These are phyloP conservation scores for Lagorchestes hirsutus DNA, from an alignment of 2,797 vertebrate species.

Conservation along the genomic window DNA sequence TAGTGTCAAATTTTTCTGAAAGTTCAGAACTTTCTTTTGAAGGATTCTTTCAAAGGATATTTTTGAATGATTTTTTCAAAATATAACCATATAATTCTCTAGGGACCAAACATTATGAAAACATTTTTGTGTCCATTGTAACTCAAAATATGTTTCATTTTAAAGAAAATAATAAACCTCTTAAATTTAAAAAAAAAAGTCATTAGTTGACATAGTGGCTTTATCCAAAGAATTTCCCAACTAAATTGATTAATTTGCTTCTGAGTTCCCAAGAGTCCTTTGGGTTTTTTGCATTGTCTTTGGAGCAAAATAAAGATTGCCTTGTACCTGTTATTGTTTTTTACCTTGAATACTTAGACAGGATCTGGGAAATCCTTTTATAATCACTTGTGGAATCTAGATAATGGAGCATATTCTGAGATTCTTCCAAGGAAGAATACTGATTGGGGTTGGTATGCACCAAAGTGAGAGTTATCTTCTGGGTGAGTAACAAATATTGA, in stretches of 20 bases:
- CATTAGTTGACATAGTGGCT: neutral
- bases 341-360: neutral
- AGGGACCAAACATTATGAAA: constrained; percentile 5
- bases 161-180: neutral
- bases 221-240: neutral
- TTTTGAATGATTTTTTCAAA: neutral
- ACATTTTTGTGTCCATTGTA: neutral
- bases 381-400: neutral
- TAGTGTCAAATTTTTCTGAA: neutral
- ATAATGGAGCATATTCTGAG: neutral
- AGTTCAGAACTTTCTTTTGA: neutral
- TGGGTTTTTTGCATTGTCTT: neutral
- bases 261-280: neutral
- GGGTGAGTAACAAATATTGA: neutral
- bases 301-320: neutral
- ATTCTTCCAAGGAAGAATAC: neutral
- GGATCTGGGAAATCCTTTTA: neutral
- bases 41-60: constrained; percentile 2
- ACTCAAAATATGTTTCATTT: neutral
- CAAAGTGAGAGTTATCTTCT: neutral
- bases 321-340: no score
- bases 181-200: neutral
- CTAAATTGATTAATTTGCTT: neutral
- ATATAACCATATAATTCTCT: constrained; percentile 26
- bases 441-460: neutral